Evolutionary conservation across 2,888 invertebrate genomes (phyloP).

Genomic region (Drosophila cognata): DNA sequence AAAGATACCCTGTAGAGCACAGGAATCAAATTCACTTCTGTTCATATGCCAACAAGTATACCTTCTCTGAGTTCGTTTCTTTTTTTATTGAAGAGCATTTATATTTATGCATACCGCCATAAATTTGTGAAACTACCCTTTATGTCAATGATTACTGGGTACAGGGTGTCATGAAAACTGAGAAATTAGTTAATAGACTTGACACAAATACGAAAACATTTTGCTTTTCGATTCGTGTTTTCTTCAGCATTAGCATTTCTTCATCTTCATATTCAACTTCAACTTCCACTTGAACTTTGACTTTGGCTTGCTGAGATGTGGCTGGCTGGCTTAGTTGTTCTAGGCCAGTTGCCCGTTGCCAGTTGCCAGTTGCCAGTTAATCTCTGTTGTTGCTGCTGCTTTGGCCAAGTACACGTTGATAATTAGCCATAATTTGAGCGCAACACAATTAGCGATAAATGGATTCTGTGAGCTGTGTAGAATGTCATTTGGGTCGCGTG

Average conservation of each 20-base stretch:
- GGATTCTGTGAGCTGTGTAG: slow-evolving; percentile 28
- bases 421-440: slow-evolving; percentile 46
- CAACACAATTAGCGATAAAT: slow-evolving; percentile 41
- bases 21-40: not conserved
- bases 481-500: slow-evolving; percentile 63
- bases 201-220: slow-evolving; percentile 63
- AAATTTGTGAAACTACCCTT: not conserved
- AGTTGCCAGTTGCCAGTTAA: slow-evolving; percentile 9
- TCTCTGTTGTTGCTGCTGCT: not conserved
- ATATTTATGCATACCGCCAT: not conserved
- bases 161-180: slow-evolving; percentile 21
- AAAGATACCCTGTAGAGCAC: not conserved
- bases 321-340: not conserved
- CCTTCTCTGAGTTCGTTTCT: not conserved
- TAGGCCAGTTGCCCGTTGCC: slow-evolving; percentile 11
- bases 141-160: not conserved
- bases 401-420: slow-evolving; percentile 17
- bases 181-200: slow-evolving; percentile 64
- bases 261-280: slow-evolving; percentile 30
- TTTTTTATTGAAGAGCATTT: fast-evolving
- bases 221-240: slow-evolving; percentile 21
- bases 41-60: not conserved
- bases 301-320: not conserved
- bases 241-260: slow-evolving; percentile 58
- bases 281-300: slow-evolving; percentile 32